Conservation (phyloP, 2,797 vertebrate species). For the Apogon hyalosoma region DNA sequence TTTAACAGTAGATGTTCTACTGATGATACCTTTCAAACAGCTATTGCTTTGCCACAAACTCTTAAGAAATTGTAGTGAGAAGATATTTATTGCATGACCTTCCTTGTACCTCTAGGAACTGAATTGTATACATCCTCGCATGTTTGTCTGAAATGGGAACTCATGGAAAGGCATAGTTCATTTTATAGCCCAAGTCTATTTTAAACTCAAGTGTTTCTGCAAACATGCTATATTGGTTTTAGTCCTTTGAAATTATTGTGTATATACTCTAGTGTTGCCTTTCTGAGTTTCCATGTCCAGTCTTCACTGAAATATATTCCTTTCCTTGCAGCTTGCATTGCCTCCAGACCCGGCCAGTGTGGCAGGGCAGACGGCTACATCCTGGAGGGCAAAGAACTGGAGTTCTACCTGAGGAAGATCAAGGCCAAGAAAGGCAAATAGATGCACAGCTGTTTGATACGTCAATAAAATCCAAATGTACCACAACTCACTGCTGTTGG, state of each 20-base stretch:
- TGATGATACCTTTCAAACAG: too few species aligned
- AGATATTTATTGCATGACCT: too few species aligned
- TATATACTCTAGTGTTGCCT: not conserved
- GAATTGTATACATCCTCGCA: too few species aligned
- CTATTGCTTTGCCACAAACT: too few species aligned
- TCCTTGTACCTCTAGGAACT: too few species aligned
- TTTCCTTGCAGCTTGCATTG: constrained; percentile 89
- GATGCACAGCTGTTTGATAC: constrained; percentile 83
- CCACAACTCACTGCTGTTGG: constrained; percentile 39
- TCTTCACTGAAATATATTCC: not conserved
- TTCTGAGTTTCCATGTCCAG: not conserved
- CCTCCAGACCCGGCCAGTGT: constrained; percentile 96
- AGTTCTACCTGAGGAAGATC: constrained; percentile 99
- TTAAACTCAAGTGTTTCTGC: too few species aligned
- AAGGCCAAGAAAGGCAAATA: constrained; percentile 99
- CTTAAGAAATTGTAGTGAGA: too few species aligned
- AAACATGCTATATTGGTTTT: not conserved
- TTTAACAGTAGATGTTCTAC: too few species aligned
- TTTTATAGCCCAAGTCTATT: too few species aligned
- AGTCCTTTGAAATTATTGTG: not conserved
- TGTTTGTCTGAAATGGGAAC: too few species aligned
- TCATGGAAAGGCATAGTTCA: too few species aligned
- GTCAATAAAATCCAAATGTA: constrained; percentile 77
- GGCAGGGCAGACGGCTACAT: constrained; percentile 96
- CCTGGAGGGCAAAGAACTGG: constrained; percentile 96